Conservation (phyloP, 1,140 invertebrate species). For the Asbolus verrucosus region DNA sequence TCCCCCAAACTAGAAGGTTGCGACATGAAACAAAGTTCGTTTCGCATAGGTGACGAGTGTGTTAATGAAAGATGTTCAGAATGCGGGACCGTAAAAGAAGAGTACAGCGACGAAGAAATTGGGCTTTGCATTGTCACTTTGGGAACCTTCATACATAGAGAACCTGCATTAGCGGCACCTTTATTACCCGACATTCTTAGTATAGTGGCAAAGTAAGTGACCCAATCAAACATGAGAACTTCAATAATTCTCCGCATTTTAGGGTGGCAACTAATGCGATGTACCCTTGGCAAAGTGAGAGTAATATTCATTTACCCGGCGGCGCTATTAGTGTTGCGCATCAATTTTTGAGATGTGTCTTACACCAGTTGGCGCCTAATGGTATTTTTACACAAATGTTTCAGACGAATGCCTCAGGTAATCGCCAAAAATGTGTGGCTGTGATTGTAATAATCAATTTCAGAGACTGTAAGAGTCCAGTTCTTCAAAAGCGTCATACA, state of each 20-base stretch:
- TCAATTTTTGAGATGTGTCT: conserved; percentile 95
- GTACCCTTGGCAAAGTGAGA: conserved; percentile 94
- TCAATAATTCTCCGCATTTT: conserved; percentile 46
- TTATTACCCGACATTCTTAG: conserved; percentile 92
- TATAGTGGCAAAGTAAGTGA: conserved; percentile 82
- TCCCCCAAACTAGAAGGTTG: conserved; percentile 58
- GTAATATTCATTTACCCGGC: conserved; percentile 87
- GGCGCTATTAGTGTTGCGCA: conserved; percentile 93
- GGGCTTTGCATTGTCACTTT: conserved; percentile 94
- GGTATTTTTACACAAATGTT: conserved; percentile 97
- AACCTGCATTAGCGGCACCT: conserved; percentile 92
- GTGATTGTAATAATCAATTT: conserved; percentile 53
- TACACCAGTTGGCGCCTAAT: conserved; percentile 96
- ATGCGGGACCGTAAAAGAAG: conserved; percentile 87
- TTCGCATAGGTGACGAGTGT: conserved; percentile 79
- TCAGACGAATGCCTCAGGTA: conserved; percentile 87
- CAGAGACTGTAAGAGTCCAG: conserved; percentile 76
- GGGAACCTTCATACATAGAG: conserved; percentile 95
- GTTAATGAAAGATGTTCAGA: conserved; percentile 80
- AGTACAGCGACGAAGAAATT: conserved; percentile 97
- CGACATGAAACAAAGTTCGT: conserved; percentile 73
- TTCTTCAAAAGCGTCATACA: conserved; percentile 95
- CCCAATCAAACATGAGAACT: no score
- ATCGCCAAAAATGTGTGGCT: conserved; percentile 9
- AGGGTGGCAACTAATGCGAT: conserved; percentile 80